Base-by-base conservation (phyloP, 2,888 invertebrate species). In the Cepaea hortensis region DNA sequence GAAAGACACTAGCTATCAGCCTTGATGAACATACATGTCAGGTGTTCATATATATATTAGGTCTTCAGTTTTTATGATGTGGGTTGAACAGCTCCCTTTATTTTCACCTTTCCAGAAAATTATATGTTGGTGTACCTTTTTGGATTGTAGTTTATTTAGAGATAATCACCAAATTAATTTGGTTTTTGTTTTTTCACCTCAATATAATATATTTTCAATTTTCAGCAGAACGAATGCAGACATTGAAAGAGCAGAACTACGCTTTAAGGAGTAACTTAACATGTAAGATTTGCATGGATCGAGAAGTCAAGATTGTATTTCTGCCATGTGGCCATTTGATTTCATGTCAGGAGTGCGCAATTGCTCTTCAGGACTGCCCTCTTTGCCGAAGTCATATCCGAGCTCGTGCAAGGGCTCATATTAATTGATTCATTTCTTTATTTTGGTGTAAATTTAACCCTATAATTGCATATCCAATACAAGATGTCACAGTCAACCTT, bases 241-340 rank as follows among this genome's bases (percentile, higher is more conserved):
- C 62, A 9, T 73, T 86, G 55, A 81, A 76, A 15, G 70, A 83
- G 3, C 46, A 82, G 48, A 86, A 86, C 72, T 62, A 62, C 23
- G 35, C 82, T 9, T 23, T 86, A 23, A 73, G 86, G 55, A 75
- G 70, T 23, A 82, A 86, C 20, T 35, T 75, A n/a, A 68, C 65
- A 2, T 87, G 87, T 23, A 87, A 87, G n/a, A 87, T 87, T 35
- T 87, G 87, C 50, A 87, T 84, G 87, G 84, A 87, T 73, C 79
- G 72, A 48, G 84, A 87, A 80, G 84, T 87, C 20, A n/a, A 35
- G 7, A 61, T 87, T 18, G 87, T 87, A 1, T 87, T 87, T 75
- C 73, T 87, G 62, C 87, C 87, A 1, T 87, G 87, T 62, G 87
- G 87, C 3, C 87, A 87, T 62, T 61, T 87, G 2, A 73, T 84